Percentiles rank a stretch among this genome's conserved stretches.
These are phyloP conservation scores for Antedon mediterranea DNA, from an alignment of 53 echinoderm and acorn worm species.

Conservation along the genomic window DNA sequence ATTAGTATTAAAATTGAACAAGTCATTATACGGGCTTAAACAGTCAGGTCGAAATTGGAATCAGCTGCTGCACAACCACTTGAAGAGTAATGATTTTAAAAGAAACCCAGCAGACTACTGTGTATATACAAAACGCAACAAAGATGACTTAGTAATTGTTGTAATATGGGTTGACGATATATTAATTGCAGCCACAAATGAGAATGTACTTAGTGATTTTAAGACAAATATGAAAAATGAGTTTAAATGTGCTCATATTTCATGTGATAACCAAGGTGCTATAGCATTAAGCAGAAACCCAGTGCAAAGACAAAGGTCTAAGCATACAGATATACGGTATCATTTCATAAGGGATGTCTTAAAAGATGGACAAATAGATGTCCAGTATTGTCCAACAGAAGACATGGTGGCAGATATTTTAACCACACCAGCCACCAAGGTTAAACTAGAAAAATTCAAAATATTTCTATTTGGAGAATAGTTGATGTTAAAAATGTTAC, in stretches of 20 bases:
- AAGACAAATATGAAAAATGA: conserved; percentile 14
- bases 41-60: conserved; percentile 31
- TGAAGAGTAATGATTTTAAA: conserved; percentile 10
- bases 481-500: no score
- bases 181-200: conserved; percentile 19
- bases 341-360: no score
- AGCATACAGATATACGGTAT: no score
- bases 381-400: no score
- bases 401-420: no score
- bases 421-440: no score
- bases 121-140: conserved; percentile 8
- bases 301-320: no score
- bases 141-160: not conserved
- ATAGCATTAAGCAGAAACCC: no score
- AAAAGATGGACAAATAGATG: no score
- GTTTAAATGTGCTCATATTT: not conserved
- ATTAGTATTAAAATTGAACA: conserved; percentile 24
- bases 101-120: conserved; percentile 19
- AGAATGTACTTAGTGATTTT: not conserved
- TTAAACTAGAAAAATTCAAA: no score
- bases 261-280: no score
- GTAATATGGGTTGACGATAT: conserved; percentile 38
- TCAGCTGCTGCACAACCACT: conserved; percentile 11
- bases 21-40: conserved; percentile 34
- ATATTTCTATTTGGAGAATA: no score